Conservation (phyloP, 2,888 invertebrate species). For the Drosophila pseudotalamancana region DNA sequence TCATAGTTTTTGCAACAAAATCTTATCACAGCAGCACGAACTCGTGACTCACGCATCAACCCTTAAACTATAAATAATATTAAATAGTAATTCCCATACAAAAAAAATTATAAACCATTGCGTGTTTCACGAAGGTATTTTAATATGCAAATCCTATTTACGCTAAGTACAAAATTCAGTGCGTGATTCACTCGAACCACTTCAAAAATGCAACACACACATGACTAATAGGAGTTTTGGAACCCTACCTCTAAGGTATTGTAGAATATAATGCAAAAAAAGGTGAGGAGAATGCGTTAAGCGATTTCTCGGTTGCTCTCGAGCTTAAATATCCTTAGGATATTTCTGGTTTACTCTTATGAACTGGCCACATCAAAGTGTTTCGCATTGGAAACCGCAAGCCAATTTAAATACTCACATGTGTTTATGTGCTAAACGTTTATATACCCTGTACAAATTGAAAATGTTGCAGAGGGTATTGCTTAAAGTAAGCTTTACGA, state of each 20-base stretch:
- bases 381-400: slow-evolving; percentile 42
- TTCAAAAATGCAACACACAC: neutral
- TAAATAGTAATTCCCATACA: neutral
- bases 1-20: neutral
- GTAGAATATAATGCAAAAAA: slow-evolving; percentile 1
- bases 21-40: neutral
- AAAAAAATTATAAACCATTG: slow-evolving; percentile 11
- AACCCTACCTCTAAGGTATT: neutral
- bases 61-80: neutral
- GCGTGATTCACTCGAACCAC: slow-evolving; percentile 44
- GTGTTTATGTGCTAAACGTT: neutral
- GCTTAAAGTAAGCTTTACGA: no score
- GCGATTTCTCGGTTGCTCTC: neutral
- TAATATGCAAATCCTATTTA: slow-evolving; percentile 40
- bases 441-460: neutral
- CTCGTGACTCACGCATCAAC: slow-evolving; percentile 30
- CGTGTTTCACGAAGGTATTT: slow-evolving; percentile 43
- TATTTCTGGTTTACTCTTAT: slow-evolving; percentile 3
- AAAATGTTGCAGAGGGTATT: neutral
- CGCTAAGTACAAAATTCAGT: slow-evolving; percentile 3
- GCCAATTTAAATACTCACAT: slow-evolving; percentile 59
- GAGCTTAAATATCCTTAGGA: slow-evolving; percentile 18
- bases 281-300: neutral
- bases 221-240: slow-evolving; percentile 9
- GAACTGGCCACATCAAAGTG: slow-evolving; percentile 61